A percentile compares a stretch with the other conserved stretches of the same genome.
Evolutionary conservation across 2,113 vertebrate species (phyloP).

Genomic region (Hylia prasina): DNA sequence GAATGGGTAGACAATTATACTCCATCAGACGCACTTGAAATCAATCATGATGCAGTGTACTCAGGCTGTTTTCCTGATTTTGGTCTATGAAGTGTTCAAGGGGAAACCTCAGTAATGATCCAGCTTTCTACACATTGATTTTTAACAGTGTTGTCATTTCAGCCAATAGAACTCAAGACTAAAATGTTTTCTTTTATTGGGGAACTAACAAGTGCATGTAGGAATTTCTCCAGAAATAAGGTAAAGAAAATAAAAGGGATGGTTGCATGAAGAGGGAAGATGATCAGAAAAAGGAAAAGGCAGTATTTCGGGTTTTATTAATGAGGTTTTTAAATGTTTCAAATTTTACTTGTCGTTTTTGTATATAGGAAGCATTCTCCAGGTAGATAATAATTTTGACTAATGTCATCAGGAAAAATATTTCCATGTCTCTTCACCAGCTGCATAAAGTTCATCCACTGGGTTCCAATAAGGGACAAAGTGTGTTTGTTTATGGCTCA

Average conservation of each 20-base stretch:
- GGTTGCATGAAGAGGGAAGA: not conserved
- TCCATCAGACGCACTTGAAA: constrained; percentile 42
- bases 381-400: not conserved
- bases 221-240: not conserved
- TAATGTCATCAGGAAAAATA: not conserved
- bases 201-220: not conserved
- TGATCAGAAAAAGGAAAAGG: not conserved
- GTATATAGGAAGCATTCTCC: not conserved
- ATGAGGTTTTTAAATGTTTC: not conserved
- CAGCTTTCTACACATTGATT: constrained; percentile 22
- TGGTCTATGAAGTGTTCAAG: constrained; percentile 18
- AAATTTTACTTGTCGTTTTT: not conserved
- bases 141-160: constrained; percentile 13
- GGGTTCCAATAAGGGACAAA: not conserved
- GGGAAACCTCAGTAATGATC: constrained; percentile 38
- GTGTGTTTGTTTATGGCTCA: not conserved
- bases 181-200: not conserved
- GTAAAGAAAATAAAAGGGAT: not conserved
- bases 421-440: not conserved
- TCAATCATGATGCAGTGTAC: constrained; percentile 11
- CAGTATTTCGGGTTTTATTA: not conserved
- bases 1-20: constrained; percentile 38
- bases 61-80: not conserved
- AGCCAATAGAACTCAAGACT: not conserved
- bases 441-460: not conserved